phyloP scores from a whole-genome alignment of 2,113 vertebrate genomes.

The Hippocampus abdominalis region DNA sequence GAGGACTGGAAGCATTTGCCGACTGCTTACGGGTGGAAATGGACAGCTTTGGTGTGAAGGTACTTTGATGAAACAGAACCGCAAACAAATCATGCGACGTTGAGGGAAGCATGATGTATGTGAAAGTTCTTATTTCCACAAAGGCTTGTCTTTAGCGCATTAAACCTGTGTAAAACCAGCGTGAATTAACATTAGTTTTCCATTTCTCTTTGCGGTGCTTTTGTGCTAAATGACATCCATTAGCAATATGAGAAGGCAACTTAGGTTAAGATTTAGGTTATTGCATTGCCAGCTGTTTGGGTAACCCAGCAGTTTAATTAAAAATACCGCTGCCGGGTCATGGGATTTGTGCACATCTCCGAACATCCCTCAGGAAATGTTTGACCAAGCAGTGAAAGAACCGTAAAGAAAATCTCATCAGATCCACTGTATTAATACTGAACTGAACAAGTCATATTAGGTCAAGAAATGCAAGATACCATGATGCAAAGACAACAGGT shows the following conservation, averaged over 20 bases:
- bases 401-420: background rate
- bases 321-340: background rate
- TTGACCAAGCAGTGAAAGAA: background rate
- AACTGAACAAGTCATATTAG: too few species aligned
- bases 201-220: background rate
- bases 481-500: too few species aligned
- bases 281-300: background rate
- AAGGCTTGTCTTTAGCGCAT: background rate
- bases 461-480: too few species aligned
- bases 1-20: slow-evolving; percentile 79
- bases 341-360: background rate
- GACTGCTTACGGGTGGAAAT: slow-evolving; percentile 78
- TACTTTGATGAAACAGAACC: slow-evolving; percentile 25
- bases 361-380: background rate
- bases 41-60: slow-evolving; percentile 77
- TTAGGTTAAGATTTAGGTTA: background rate
- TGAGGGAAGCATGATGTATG: background rate
- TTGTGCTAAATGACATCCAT: background rate
- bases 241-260: background rate
- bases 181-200: background rate
- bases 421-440: background rate
- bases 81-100: background rate
- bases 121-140: background rate
- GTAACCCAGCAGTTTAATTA: background rate
- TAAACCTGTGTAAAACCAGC: background rate